Base-by-base conservation (phyloP, 2,888 invertebrate species). In the Apoda limacodes region DNA sequence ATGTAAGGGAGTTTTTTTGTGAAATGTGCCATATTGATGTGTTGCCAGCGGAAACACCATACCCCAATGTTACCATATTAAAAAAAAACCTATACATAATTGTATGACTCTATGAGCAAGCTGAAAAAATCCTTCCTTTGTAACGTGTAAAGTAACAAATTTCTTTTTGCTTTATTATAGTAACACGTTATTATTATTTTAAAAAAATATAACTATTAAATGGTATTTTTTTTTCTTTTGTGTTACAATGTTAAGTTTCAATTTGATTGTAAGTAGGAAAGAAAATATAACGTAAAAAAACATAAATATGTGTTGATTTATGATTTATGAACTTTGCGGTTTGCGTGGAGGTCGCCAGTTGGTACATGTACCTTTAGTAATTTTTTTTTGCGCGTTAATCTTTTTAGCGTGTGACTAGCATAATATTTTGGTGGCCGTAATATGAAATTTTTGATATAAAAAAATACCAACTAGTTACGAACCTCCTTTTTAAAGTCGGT, bases 31-130 rank as follows among this genome's bases (percentile, higher is more conserved):
- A 80, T 80, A 78, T 58, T 55, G 47, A 56, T 60, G 65, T 69
- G 70, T 74, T 71, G 72, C 72, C 67, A 69, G 61, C 75, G 68
- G 67, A 67, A 66, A 71, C 72, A 75, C 72, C 70, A 71, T 66
- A 61, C 45, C 55, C 48, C 53, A 65, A 72, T 69, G 78, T 80
- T 78, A 80, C 78, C 78, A 76, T 68, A 17, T 6, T 6, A 6
- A 59, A 53, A 46, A 55, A 58, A 63, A 55, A 52, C 43, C 50
- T 29, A 37, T 34, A 29, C 40, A 41, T 48, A 46, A 44, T 39
- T 47, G 44, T 48, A 46, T 46, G 43, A 47, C 40, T 45, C 46
- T 45, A 42, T 40, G 43, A 58, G 48, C 48, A 51, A 64, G 52
- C 48, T 47, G 48, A 52, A 55, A 51, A 56, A 60, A 58, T 62